A percentile compares a stretch with the other conserved stretches of the same genome.
phyloP scores from a whole-genome alignment of 2,888 invertebrate genomes.

The Heliconius hortense region DNA sequence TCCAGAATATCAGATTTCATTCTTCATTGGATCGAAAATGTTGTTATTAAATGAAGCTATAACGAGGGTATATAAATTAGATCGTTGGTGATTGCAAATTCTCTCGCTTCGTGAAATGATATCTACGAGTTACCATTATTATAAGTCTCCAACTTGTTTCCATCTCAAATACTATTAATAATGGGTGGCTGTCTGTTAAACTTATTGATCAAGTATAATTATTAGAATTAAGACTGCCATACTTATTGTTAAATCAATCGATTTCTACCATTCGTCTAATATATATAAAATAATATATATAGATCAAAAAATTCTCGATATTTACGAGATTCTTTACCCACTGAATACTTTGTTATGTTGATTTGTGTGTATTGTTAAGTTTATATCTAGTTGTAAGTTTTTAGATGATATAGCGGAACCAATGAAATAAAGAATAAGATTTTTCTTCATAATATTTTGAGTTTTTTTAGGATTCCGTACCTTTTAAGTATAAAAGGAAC shows the following conservation, averaged over 20 bases:
- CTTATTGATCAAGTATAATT: background rate
- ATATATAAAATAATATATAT: constrained; percentile 2
- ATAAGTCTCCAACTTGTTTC: constrained; percentile 1
- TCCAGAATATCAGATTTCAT: constrained; percentile 25
- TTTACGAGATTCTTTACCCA: constrained; percentile 49
- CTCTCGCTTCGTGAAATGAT: constrained; percentile 6
- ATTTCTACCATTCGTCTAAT: constrained; percentile 1
- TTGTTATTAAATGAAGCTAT: constrained; percentile 27
- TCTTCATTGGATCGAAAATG: constrained; percentile 24
- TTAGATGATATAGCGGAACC: constrained; percentile 58
- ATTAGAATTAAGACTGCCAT: constrained; percentile 6
- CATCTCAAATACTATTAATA: background rate
- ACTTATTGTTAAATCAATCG: background rate
- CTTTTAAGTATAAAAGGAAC: no score
- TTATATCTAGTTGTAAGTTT: constrained; percentile 44
- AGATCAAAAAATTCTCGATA: constrained; percentile 17
- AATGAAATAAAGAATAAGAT: constrained; percentile 60
- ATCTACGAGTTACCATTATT: constrained; percentile 8
- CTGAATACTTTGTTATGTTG: constrained; percentile 67
- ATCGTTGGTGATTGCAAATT: background rate
- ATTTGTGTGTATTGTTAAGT: constrained; percentile 54
- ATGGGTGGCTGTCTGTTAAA: background rate
- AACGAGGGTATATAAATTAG: constrained; percentile 8
- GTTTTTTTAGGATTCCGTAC: background rate
- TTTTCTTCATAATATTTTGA: constrained; percentile 33